phyloP scores from a whole-genome alignment of 2,797 vertebrate genomes.

The Darevskia mixta region DNA sequence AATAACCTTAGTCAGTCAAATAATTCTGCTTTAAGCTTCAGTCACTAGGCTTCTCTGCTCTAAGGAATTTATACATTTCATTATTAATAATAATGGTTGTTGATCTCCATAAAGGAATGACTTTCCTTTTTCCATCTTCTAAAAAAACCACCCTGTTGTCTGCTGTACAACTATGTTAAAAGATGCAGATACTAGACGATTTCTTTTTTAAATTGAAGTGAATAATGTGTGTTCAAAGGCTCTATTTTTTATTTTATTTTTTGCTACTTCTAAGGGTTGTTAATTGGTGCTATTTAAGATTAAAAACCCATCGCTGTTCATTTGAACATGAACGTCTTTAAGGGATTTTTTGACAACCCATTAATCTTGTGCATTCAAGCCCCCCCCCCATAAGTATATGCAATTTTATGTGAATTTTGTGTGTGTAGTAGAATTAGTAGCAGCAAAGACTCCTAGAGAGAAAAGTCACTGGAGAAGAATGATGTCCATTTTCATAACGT shows the following conservation, averaged over 20 bases:
- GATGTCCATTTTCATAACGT: neutral
- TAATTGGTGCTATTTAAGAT: constrained; percentile 39
- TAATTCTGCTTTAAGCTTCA: neutral
- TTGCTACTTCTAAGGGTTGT: constrained; percentile 18
- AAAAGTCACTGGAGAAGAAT: neutral
- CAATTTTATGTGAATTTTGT: constrained; percentile 15
- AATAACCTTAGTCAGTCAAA: neutral
- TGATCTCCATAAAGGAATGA: neutral
- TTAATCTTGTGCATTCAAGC: constrained; percentile 21
- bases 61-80: neutral
- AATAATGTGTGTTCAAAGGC: constrained; percentile 31
- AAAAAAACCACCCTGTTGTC: neutral
- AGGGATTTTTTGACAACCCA: constrained; percentile 10
- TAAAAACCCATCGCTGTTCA: constrained; percentile 25
- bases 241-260: constrained; percentile 2
- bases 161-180: neutral
- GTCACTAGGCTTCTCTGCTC: neutral
- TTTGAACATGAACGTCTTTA: constrained; percentile 5
- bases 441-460: constrained; percentile 13
- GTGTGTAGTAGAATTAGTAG: neutral
- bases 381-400: neutral
- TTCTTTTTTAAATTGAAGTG: neutral
- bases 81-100: constrained; percentile 17
- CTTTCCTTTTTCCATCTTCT: neutral
- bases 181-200: neutral